phyloP scores from a whole-genome alignment of 2,888 invertebrate genomes.

The Anthophora plumipes region DNA sequence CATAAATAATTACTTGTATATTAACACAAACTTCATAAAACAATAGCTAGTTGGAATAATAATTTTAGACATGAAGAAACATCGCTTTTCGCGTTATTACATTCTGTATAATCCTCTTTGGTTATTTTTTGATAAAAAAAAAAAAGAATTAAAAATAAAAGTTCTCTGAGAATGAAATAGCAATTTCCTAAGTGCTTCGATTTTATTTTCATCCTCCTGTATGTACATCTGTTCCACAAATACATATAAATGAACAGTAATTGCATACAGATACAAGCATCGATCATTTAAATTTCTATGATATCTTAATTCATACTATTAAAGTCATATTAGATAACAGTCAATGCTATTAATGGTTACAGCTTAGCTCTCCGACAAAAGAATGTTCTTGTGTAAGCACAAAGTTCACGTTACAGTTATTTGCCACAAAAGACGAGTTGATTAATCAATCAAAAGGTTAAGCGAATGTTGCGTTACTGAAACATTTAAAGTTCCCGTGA shows the following conservation, averaged over 20 bases:
- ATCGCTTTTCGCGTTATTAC: no score
- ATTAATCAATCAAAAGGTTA: constrained; percentile 58
- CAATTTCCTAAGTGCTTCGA: not conserved
- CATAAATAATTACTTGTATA: no score
- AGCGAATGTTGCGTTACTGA: constrained; percentile 35
- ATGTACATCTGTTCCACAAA: not conserved
- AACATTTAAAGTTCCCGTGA: constrained; percentile 18
- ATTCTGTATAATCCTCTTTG: no score
- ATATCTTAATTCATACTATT: not conserved
- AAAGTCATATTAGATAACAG: not conserved
- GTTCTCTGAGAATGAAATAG: no score
- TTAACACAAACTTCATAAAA: no score
- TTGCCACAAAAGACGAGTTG: constrained; percentile 31
- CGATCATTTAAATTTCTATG: not conserved
- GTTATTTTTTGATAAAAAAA: no score
- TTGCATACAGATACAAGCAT: not conserved
- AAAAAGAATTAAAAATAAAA: no score
- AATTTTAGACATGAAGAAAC: no score
- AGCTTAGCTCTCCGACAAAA: not conserved
- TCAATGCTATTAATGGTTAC: not conserved
- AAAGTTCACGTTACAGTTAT: constrained; percentile 33
- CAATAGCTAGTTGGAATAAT: no score
- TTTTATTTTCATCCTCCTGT: not conserved
- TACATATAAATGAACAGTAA: not conserved
- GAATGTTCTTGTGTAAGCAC: constrained; percentile 2